Evolutionary conservation across 2,797 vertebrate species (phyloP), one percentile per base, ranked within the genome.

Genomic region (Myiotriccus ornatus): DNA sequence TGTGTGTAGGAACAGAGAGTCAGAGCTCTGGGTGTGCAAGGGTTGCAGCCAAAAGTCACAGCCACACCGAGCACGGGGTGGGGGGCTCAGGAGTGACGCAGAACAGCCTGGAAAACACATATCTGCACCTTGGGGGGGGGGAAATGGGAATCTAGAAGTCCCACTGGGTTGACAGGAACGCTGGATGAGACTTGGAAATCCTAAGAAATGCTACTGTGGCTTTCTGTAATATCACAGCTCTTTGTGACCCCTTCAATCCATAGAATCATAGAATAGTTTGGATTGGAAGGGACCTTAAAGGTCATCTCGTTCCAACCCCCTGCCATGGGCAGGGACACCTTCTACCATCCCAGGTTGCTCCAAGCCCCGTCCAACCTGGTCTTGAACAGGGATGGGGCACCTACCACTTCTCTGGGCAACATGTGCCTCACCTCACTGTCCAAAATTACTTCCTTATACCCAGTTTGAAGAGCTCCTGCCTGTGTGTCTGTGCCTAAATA

Each of bases 401-500:
- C 22, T 27, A 6, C 4, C 16, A 55, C 22, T 12, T 71, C 25
- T 62, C 43, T 64, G 44, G 9, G 14, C 19, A 39, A 1, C 9
- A 8, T 18, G 22, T 56, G 8, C 28, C 52, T 82, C 19, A n/a
- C 15, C 21, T 43, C 5, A 5, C 8, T 15, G 8, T 22, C 28
- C 67, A 81, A 63, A 2, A 11, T 17, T 4, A 23, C 8, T 8
- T 19, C 2, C 7, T 63, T 39, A 6, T 0, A 0, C 35, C 2
- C 27, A 12, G 50, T 49, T 30, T 53, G 49, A 84, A 37, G 10
- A 84, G 3, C 27, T 74, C 23, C 43, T 76, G 8, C 32, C 34
- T 74, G 14, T 34, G 56, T 37, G 44, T 27, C n/a, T 69, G 35
- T 52, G 24, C 25, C 32, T 55, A 60, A 78, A 68, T 27, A 11